phyloP scores from a whole-genome alignment of 2,797 vertebrate species.

The Leptodactylus fallax region DNA sequence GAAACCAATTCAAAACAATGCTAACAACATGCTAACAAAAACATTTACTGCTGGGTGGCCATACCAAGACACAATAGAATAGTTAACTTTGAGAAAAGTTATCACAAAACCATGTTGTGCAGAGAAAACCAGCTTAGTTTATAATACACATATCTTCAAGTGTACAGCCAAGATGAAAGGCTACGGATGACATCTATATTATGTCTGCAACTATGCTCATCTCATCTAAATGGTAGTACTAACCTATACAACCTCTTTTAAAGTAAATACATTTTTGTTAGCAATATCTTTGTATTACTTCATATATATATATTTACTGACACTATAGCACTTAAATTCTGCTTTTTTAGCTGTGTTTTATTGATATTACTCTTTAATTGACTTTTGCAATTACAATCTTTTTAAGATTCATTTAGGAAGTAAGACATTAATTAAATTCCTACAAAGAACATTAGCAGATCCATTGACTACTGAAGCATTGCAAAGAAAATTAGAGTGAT shows the following conservation, averaged over 20 bases:
- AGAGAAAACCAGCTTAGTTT: too few relatives aligned
- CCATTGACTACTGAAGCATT: constrained; percentile 38
- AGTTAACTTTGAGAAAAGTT: too few relatives aligned
- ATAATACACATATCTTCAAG: too few relatives aligned
- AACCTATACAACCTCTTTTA: neutral
- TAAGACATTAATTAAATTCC: constrained; percentile 36
- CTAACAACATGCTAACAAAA: too few relatives aligned
- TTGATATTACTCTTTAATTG: constrained; percentile 22
- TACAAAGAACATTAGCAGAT: constrained; percentile 35
- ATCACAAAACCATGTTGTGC: too few relatives aligned
- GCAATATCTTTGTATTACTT: neutral
- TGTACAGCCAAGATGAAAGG: too few relatives aligned
- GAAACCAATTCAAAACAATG: too few relatives aligned
- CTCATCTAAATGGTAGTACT: neutral
- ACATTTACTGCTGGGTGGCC: too few relatives aligned
- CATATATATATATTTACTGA: neutral
- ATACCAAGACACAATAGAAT: too few relatives aligned
- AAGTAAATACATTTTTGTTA: neutral
- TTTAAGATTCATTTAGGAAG: constrained; percentile 24
- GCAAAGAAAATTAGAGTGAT: constrained; percentile 36
- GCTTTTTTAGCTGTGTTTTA: neutral
- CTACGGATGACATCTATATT: too few relatives aligned
- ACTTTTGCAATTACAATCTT: constrained; percentile 21
- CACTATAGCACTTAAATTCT: neutral
- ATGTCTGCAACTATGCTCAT: neutral